phyloP scores from a whole-genome alignment of 35 echinoderm and acorn worm species.

The Heliocidaris erythrogramma region DNA sequence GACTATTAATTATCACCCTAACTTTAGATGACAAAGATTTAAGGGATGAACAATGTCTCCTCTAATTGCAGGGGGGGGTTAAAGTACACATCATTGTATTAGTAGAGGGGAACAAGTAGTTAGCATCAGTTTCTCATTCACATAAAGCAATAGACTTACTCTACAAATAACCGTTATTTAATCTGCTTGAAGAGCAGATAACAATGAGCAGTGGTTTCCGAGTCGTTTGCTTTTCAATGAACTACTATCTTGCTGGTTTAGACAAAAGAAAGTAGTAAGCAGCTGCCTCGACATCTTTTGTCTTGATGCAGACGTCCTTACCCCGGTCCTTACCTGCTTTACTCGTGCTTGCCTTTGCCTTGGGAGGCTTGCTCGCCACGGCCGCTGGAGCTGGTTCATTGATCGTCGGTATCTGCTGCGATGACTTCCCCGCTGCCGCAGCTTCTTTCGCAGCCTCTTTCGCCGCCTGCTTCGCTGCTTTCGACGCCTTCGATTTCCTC shows the following conservation, averaged over 20 bases:
- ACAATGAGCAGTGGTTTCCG: not conserved
- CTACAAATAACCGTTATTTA: not conserved
- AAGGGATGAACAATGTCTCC: too few species aligned
- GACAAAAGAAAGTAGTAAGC: not conserved
- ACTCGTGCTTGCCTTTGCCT: conserved; percentile 20
- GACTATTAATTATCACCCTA: too few species aligned
- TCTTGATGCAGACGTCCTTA: not conserved
- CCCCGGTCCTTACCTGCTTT: not conserved
- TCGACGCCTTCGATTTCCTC: conserved; percentile 7
- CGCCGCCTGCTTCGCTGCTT: not conserved
- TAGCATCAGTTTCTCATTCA: too few species aligned
- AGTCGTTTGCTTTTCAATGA: not conserved
- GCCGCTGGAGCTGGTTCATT: not conserved
- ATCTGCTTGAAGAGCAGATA: not conserved
- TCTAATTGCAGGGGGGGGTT: too few species aligned
- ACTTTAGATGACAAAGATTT: too few species aligned
- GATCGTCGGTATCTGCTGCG: conserved; percentile 16
- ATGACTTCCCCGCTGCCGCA: not conserved
- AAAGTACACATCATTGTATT: too few species aligned
- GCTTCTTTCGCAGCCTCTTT: conserved; percentile 7
- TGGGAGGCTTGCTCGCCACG: not conserved
- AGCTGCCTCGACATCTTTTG: not conserved
- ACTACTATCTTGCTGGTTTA: not conserved
- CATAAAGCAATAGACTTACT: too few species aligned
- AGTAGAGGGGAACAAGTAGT: too few species aligned